A percentile compares a stretch with the other conserved stretches of the same genome.
These are phyloP conservation scores for Hippoglossus stenolepis DNA, from an alignment of 2,113 vertebrate genomes.

Conservation along the genomic window DNA sequence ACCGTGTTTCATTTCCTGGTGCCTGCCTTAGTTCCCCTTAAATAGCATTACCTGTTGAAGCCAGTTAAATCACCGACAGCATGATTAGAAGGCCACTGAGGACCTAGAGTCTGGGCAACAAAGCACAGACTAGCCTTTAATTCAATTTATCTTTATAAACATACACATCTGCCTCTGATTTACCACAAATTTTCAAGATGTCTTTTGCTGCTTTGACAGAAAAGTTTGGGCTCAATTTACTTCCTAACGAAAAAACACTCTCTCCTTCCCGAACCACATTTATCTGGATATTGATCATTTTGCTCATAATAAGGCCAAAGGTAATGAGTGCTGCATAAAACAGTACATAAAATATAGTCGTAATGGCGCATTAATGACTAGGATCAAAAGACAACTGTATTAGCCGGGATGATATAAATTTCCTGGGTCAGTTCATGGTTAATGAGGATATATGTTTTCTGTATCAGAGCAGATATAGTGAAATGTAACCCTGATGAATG, in stretches of 20 bases:
- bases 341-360: conserved; percentile 74
- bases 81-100: conserved; percentile 79
- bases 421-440: conserved; percentile 55
- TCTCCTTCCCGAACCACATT: conserved; percentile 54
- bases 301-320: conserved; percentile 68
- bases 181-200: conserved; percentile 78
- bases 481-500: conserved; percentile 52
- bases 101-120: conserved; percentile 74
- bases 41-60: conserved; percentile 85
- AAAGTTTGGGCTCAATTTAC: conserved; percentile 79
- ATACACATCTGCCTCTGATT: conserved; percentile 83
- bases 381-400: conserved; percentile 77
- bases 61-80: conserved; percentile 82
- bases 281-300: conserved; percentile 76
- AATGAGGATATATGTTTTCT: conserved; percentile 67
- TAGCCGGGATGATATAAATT: conserved; percentile 67
- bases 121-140: conserved; percentile 76
- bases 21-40: conserved; percentile 78
- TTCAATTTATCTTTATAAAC: conserved; percentile 84
- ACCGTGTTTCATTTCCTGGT: conserved; percentile 86
- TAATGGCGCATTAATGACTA: conserved; percentile 74
- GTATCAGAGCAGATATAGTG: conserved; percentile 45
- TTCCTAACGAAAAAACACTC: conserved; percentile 69
- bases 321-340: conserved; percentile 75
- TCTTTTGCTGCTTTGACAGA: conserved; percentile 78